Conservation (phyloP, 2,113 vertebrate species). For the Axis porcinus region DNA sequence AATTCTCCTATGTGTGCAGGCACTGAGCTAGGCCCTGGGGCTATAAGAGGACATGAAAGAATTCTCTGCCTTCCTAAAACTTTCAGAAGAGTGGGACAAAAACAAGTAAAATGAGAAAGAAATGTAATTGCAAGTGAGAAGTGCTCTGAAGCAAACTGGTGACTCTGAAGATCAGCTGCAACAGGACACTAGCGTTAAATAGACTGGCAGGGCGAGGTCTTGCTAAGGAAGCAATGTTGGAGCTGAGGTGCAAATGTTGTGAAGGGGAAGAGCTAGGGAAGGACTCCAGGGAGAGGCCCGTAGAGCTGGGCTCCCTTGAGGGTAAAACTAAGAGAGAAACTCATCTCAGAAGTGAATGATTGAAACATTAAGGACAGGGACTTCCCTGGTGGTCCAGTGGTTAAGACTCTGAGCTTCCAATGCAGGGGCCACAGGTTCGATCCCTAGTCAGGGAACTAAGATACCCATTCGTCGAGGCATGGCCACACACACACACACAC, state of each 20-base stretch:
- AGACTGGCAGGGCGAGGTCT: neutral
- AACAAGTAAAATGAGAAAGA: neutral
- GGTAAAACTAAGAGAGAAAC: neutral
- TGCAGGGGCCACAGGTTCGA: neutral
- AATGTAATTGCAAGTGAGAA: neutral
- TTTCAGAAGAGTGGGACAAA: neutral
- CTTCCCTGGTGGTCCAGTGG: neutral
- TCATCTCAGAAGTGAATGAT: neutral
- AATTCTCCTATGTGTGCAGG: neutral
- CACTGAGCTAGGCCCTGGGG: neutral
- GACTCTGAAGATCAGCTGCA: neutral
- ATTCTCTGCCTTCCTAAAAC: neutral
- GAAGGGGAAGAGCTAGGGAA: neutral
- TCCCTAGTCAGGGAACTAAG: neutral
- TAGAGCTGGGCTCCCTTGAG: neutral
- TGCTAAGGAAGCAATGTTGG: neutral
- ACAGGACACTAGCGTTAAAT: neutral
- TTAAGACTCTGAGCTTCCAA: neutral
- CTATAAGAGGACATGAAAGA: neutral
- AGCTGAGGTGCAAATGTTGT: neutral
- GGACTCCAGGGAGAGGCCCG: neutral
- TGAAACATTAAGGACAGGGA: neutral
- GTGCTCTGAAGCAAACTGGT: neutral
- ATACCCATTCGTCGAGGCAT: rapidly evolving
- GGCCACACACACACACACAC: neutral